These are phyloP conservation scores for Mionectes macconnelli DNA, from an alignment of 2,113 vertebrate genomes.

Conservation along the genomic window DNA sequence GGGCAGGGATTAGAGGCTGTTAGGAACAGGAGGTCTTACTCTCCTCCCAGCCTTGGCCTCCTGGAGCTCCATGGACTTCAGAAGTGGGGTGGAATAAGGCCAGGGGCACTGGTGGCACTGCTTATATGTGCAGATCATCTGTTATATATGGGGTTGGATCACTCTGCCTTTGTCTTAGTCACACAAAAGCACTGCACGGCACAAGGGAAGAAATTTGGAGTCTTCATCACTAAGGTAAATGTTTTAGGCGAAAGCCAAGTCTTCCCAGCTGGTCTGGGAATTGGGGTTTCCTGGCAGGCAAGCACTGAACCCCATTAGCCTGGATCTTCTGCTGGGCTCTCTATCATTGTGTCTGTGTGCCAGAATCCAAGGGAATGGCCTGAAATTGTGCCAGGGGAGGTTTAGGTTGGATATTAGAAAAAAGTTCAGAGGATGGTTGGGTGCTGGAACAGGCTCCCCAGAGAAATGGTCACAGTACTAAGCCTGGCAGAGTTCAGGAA, in stretches of 20 bases:
- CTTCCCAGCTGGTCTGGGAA: not conserved
- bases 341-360: not conserved
- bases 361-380: too few relatives aligned
- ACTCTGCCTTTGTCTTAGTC: not conserved
- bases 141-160: fast-evolving
- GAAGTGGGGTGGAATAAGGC: not conserved
- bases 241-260: not conserved
- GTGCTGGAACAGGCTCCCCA: too few relatives aligned
- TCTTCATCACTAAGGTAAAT: not conserved
- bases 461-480: too few relatives aligned
- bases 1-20: constrained; percentile 48
- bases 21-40: constrained; percentile 1
- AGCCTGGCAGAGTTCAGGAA: too few relatives aligned
- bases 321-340: not conserved
- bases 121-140: not conserved
- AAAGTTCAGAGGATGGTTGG: too few relatives aligned
- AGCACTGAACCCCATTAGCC: not conserved
- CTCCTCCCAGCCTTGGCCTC: not conserved
- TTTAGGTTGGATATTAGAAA: too few relatives aligned
- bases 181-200: not conserved
- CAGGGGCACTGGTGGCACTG: not conserved
- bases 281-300: not conserved
- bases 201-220: not conserved
- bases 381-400: too few relatives aligned
- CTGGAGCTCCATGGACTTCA: not conserved